These are phyloP conservation scores for Gastrophysa polygoni DNA, from an alignment of 2,888 invertebrate species.

Conservation along the genomic window DNA sequence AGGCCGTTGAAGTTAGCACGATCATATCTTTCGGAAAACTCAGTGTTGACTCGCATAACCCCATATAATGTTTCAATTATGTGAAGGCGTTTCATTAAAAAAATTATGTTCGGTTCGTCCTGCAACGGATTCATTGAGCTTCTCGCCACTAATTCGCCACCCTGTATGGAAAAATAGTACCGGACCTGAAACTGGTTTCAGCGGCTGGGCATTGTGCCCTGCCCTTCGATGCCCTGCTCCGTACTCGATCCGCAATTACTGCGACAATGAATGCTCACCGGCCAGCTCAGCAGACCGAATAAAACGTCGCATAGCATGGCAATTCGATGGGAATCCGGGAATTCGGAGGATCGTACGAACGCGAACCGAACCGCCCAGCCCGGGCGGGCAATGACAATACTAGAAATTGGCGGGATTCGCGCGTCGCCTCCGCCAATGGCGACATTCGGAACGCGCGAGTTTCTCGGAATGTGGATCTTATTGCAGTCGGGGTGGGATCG, in stretches of 20 bases:
- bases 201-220: no score
- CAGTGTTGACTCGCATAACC: no score
- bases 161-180: no score
- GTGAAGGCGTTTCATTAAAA: no score
- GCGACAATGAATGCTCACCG: neutral
- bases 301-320: conserved; percentile 5
- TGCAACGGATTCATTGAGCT: no score
- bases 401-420: conserved; percentile 58
- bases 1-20: no score
- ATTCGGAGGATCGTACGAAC: conserved; percentile 54
- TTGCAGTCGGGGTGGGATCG: conserved; percentile 55
- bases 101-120: no score
- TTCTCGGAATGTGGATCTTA: conserved; percentile 58
- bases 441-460: conserved; percentile 54
- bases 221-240: no score
- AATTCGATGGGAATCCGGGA: conserved; percentile 12
- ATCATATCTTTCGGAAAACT: no score
- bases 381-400: conserved; percentile 56
- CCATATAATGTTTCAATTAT: no score
- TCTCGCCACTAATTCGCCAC: no score
- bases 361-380: conserved; percentile 52
- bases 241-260: neutral
- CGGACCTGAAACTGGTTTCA: no score
- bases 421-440: conserved; percentile 54
- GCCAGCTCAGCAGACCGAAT: neutral